Evolutionary conservation across 2,888 invertebrate species (phyloP), one percentile per base, ranked within the genome.

Genomic region (Melanostoma mellinum): DNA sequence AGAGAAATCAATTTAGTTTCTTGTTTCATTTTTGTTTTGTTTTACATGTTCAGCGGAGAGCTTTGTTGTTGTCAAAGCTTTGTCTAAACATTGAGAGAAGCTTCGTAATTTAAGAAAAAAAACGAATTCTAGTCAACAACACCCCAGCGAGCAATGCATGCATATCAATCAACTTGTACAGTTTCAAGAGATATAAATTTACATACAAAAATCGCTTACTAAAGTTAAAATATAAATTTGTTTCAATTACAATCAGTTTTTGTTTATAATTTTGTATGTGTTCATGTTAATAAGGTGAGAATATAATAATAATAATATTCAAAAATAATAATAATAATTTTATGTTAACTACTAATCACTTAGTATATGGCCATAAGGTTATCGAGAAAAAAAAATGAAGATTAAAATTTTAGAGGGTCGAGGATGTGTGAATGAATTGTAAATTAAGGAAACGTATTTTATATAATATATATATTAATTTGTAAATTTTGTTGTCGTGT

Each of bases 351-450:
- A 82, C 73, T 78, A 78, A 68, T 73, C 33, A 48, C 52, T 78
- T 78, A 78, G 82, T 78, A 82, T 73, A 82, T 82, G 82, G 82
- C 82, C 73, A 74, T 74, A 65, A 65, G 44, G 40, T 78, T 60
- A 35, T 44, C 50, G 38, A 42, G 32, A 46, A 52, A 6, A 30
- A 56, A 33, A 53, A 56, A 65, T 44, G 46, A 48, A 63, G 20
- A 38, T 32, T 50, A 63, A 46, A 58, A 53, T 71, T 32, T 69
- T 48, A 53, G 38, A 4, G 46, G 48, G 36, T 53, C 3, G 8
- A 46, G 53, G 33, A 52, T 44, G n/a, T 63, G 30, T 42, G 38
- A 3, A 44, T 10, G 44, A 4, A 55, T 48, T 46, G 40, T 55
- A 60, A 71, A 52, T 63, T 74, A 74, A 79, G 69, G 82, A 72